Percentiles rank a stretch among this genome's conserved stretches.
Conservation (phyloP, 1,140 invertebrate genomes). For the Cydia splendana region DNA sequence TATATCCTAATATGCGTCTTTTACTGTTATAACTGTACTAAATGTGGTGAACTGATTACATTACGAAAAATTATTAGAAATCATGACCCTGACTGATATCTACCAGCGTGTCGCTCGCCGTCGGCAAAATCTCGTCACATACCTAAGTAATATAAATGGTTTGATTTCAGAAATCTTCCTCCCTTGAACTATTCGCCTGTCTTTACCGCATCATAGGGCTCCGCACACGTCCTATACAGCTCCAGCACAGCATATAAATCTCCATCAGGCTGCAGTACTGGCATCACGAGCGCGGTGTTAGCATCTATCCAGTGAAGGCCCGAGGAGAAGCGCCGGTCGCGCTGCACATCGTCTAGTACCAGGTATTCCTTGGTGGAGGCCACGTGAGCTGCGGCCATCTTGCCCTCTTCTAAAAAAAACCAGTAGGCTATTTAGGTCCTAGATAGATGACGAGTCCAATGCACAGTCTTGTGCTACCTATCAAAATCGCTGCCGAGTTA, state of each 20-base stretch:
- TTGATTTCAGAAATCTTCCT: too few species aligned
- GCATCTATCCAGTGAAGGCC: conserved; percentile 75
- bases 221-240: conserved; percentile 67
- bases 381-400: conserved; percentile 78
- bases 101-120: too few species aligned
- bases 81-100: background rate
- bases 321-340: conserved; percentile 76
- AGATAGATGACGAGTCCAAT: too few species aligned
- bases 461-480: too few species aligned
- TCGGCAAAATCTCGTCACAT: too few species aligned
- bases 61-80: background rate
- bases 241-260: conserved; percentile 80
- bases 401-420: conserved; percentile 61
- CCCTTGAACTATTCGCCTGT: too few species aligned
- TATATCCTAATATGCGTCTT: too few species aligned
- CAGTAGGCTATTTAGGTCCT: too few species aligned
- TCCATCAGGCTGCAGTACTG: conserved; percentile 78
- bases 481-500: too few species aligned
- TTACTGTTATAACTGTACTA: too few species aligned
- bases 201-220: conserved; percentile 36
- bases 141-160: too few species aligned
- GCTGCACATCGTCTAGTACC: conserved; percentile 75
- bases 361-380: conserved; percentile 78
- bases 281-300: conserved; percentile 79
- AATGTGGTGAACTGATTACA: too few species aligned